phyloP scores from a whole-genome alignment of 2,888 invertebrate genomes.

The Gandaritis pyraliata region DNA sequence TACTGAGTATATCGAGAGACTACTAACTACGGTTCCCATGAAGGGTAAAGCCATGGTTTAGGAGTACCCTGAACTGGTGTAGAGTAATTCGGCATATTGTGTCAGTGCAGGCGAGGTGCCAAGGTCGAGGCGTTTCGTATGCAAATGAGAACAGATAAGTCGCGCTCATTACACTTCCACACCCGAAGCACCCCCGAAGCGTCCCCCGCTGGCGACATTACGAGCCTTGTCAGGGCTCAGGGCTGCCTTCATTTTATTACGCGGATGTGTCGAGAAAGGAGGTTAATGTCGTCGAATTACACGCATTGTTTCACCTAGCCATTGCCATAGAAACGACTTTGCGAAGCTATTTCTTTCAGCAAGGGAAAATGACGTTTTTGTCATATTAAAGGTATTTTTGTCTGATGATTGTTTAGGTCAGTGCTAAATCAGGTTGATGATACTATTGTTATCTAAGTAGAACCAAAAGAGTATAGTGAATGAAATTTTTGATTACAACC shows the following conservation, averaged over 20 bases:
- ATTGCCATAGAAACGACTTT: slow-evolving; percentile 65
- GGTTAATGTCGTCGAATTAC: slow-evolving; percentile 77
- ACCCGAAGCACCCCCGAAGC: slow-evolving; percentile 54
- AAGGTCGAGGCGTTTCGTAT: slow-evolving; percentile 79
- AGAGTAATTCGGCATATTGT: slow-evolving; percentile 54
- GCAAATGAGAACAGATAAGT: slow-evolving; percentile 80
- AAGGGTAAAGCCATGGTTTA: slow-evolving; percentile 7
- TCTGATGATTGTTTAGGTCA: neutral
- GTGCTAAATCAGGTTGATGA: slow-evolving; percentile 1
- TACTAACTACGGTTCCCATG: slow-evolving; percentile 1
- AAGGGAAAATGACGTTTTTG: slow-evolving; percentile 34
- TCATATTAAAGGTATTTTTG: slow-evolving; percentile 24
- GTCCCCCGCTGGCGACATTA: slow-evolving; percentile 66
- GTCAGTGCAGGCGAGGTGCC: slow-evolving; percentile 70
- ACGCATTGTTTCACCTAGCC: slow-evolving; percentile 75
- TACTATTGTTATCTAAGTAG: neutral
- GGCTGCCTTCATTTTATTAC: slow-evolving; percentile 76
- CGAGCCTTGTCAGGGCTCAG: slow-evolving; percentile 66
- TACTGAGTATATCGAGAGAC: no score
- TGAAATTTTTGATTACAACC: slow-evolving; percentile 3
- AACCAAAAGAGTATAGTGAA: slow-evolving; percentile 1
- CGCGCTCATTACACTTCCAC: slow-evolving; percentile 74
- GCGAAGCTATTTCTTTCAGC: slow-evolving; percentile 43
- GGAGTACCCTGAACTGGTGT: slow-evolving; percentile 4
- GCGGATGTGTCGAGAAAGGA: slow-evolving; percentile 74